Evolutionary conservation across 2,797 vertebrate genomes (phyloP), one percentile per base, ranked within the genome.

Genomic region (Chelonia mydas): DNA sequence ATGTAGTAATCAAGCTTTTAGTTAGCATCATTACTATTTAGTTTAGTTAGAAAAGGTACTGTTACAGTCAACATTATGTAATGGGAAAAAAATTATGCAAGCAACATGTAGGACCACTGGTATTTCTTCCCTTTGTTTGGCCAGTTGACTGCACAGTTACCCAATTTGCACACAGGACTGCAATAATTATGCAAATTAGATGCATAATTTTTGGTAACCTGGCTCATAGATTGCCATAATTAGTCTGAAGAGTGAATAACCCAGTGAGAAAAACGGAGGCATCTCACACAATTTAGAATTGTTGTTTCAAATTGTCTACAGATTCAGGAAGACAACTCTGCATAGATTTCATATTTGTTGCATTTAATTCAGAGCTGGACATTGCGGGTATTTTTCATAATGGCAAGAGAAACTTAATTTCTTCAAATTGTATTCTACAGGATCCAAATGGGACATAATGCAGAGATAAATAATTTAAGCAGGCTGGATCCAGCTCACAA

Each of bases 181-280:
- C 95, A 97, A 95, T 95, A 95, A 91, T 95, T 88, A 87, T 91
- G 95, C 89, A 97, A 96, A 97, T 96, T 86, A 95, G 94, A 65
- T 84, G 88, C 80, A 95, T 95, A 95, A 90, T 91, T 81, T 88
- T 92, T 81, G 90, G 96, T 97, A 96, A 95, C 90, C 93, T 97
- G 94, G 78, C 90, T 97, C 94, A 95, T 95, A 97, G 96, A 94
- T 93, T 94, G 82, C 55, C 31, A 3, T 93, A 91, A 96, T 92
- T 96, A 53, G 59, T 45, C 45, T 68, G 84, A 96, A 97, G 85
- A 95, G 91, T 90, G 31, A 97, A 95, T 90, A 90, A 96, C 33
- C 10, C 77, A 47, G 51, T 74, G 82, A 94, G 86, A 95, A 82
- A 87, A 88, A 57, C 93, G 68, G 27, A 95, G 88, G 81, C 87